Conservation (phyloP, 2,113 vertebrate genomes). For the Ciconia maguari region DNA sequence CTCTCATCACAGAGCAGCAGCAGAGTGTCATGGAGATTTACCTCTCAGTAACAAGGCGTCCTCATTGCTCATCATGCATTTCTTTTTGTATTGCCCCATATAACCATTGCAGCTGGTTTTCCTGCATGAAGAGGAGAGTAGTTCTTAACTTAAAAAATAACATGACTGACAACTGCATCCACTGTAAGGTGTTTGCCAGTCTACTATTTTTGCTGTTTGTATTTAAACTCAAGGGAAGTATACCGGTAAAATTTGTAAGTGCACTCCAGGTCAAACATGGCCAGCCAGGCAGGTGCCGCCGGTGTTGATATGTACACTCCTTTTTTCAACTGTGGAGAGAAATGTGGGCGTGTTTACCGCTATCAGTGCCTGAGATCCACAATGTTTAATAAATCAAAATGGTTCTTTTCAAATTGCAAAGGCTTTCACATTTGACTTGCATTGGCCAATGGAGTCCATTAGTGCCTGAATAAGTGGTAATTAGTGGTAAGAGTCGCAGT, state of each 20-base stretch:
- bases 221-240: not conserved
- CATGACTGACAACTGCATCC: not conserved
- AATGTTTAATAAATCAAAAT: not conserved
- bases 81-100: not conserved
- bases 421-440: not conserved
- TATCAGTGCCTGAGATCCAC: not conserved
- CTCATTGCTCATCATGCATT: accelerated
- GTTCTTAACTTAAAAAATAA: not conserved
- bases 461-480: slow-evolving; percentile 52
- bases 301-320: not conserved
- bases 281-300: not conserved
- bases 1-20: not conserved
- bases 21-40: not conserved
- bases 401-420: not conserved
- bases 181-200: not conserved
- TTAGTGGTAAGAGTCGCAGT: slow-evolving; percentile 18
- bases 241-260: not conserved
- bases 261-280: not conserved
- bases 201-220: not conserved
- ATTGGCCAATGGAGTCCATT: not conserved
- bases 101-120: not conserved
- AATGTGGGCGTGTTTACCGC: not conserved
- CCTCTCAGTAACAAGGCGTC: not conserved
- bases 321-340: not conserved
- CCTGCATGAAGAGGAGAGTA: not conserved